Evolutionary conservation across 2,888 invertebrate genomes (phyloP), one percentile per base, ranked within the genome.

Genomic region (Campoplex capitator): DNA sequence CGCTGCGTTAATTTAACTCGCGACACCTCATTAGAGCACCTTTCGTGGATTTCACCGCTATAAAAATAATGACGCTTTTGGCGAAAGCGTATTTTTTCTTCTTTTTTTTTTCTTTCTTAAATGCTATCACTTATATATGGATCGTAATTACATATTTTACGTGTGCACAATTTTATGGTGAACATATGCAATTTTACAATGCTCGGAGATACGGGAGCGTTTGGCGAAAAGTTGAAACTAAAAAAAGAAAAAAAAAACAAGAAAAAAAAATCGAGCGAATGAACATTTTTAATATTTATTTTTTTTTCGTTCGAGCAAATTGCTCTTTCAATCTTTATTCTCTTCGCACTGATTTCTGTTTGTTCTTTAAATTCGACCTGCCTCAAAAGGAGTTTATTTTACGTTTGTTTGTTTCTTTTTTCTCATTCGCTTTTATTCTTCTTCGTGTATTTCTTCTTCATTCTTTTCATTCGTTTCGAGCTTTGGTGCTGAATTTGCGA

Each of bases 401-500:
- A 0, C 38, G 28, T 77, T 38, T 38, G 38, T 51, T 62, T 42
- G 16, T 28, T 7, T 56, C 1, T 11, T 56, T 7, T 62, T 23
- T 28, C 28, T 13, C 4, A 32, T 58, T 32, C 13, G 3, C 58
- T 58, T 28, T 58, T 58, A 28, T 42, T 42, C 7, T 42, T 42
- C 8, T 42, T 42, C 9, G 2, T 1, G 11, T 1, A 32, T 58
- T 4, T 32, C 13, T 58, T 67, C 45, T 51, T 73, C 11, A 67
- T 73, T 83, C 28, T 62, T 76, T 68, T 48, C 62, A 58, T 45
- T 83, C 78, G 54, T 77, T 83, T 65, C 77, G 62, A 45, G 56
- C 38, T 78, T 81, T 71, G 42, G 32, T 65, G 48, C 74, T 51
- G 51, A 85, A 82, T 56, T 85, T 83, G 77, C 74, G 78, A 85